phyloP scores from a whole-genome alignment of 2,888 invertebrate species.

The Odontothrips loti region DNA sequence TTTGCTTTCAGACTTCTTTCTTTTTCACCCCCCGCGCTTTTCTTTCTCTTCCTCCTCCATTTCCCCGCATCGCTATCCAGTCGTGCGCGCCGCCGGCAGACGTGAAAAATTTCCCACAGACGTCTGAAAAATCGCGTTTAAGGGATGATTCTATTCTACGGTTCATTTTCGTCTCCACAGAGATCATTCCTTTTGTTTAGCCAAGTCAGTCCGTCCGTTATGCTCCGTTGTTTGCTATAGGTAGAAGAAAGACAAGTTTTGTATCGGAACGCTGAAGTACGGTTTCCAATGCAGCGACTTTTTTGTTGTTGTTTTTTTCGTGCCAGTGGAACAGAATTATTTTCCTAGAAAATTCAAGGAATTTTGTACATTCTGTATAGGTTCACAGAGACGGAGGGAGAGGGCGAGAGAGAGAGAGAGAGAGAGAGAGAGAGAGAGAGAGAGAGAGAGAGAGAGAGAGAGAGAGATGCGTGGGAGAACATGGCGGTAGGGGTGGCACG shows the following conservation, averaged over 20 bases:
- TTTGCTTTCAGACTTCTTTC: slow-evolving; percentile 12
- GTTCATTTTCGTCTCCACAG: slow-evolving; percentile 16
- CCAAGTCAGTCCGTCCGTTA: too few relatives aligned
- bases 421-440: neutral
- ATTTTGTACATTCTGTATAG: too few relatives aligned
- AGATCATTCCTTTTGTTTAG: too few relatives aligned
- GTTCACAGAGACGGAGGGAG: too few relatives aligned
- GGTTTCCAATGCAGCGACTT: too few relatives aligned
- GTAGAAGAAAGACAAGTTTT: too few relatives aligned
- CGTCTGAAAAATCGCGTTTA: slow-evolving; percentile 19
- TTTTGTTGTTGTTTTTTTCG: too few relatives aligned
- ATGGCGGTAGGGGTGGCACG: neutral
- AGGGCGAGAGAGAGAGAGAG: neutral
- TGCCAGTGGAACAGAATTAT: too few relatives aligned
- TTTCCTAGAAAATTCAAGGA: too few relatives aligned
- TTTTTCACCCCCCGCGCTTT: neutral
- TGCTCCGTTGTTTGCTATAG: too few relatives aligned
- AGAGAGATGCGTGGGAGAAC: neutral
- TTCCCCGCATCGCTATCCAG: slow-evolving; percentile 18
- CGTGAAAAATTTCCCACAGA: slow-evolving; percentile 19
- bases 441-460: neutral
- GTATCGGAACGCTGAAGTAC: too few relatives aligned
- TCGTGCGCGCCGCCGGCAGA: neutral
- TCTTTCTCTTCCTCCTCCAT: slow-evolving; percentile 28
- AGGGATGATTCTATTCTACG: slow-evolving; percentile 12